Percentiles rank a stretch among this genome's conserved stretches.
Conservation (phyloP, 1,140 invertebrate genomes). For the Rhopalosiphum padi region DNA sequence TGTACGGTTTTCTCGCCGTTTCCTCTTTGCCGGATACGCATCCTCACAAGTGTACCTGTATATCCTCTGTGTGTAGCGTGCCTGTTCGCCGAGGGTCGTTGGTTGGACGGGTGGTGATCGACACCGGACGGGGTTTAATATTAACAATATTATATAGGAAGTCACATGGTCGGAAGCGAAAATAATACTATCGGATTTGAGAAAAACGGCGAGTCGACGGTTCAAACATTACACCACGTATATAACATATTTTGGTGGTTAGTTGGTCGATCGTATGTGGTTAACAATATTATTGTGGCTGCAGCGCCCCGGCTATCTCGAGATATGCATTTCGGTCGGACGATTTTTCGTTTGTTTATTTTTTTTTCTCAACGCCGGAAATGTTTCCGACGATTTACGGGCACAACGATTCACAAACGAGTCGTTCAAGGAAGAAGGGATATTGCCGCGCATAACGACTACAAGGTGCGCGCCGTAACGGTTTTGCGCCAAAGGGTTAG, state of each 20-base stretch:
- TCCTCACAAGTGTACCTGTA: constrained; percentile 46
- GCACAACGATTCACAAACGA: background rate
- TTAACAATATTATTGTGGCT: background rate
- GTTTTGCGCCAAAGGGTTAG: constrained; percentile 30
- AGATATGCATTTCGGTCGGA: background rate
- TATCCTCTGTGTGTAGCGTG: background rate
- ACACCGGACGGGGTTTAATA: background rate
- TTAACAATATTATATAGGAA: background rate
- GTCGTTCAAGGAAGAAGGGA: background rate
- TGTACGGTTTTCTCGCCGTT: constrained; percentile 49
- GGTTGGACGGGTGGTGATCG: background rate
- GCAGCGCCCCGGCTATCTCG: background rate
- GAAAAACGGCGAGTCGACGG: background rate
- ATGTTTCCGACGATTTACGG: background rate
- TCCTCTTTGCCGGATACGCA: constrained; percentile 45
- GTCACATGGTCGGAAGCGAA: background rate
- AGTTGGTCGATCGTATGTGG: background rate
- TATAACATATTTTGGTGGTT: background rate
- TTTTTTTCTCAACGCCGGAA: constrained; percentile 26
- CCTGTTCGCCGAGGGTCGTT: background rate
- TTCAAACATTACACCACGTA: background rate
- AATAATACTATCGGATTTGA: background rate
- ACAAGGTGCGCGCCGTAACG: constrained; percentile 36
- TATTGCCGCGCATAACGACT: background rate
- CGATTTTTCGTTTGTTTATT: background rate